Evolutionary conservation across 1,140 invertebrate genomes (phyloP).

Genomic region (Drosophila burlai): DNA sequence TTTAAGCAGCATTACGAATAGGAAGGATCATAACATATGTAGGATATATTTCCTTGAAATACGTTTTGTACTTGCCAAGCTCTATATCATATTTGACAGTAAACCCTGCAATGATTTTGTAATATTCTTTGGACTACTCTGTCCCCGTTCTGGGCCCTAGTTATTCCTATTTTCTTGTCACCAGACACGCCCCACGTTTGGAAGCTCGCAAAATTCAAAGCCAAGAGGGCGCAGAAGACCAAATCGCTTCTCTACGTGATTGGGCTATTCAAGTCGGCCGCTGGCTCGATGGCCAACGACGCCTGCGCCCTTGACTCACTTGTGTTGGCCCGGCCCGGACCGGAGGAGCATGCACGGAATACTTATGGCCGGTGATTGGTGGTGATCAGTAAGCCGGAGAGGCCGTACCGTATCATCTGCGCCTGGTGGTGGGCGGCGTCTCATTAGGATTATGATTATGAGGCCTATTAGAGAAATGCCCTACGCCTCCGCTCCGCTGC

Average conservation of each 20-base stretch:
- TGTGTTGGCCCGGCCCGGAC: conserved; percentile 44
- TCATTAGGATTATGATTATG: conserved; percentile 46
- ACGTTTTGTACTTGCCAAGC: neutral
- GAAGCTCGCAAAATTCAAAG: conserved; percentile 20
- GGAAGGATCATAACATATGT: neutral
- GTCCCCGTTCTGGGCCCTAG: neutral
- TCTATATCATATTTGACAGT: neutral
- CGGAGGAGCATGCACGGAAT: conserved; percentile 67
- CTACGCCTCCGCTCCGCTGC: conserved; percentile 42
- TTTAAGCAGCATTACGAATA: too few species aligned
- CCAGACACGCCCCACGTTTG: conserved; percentile 5
- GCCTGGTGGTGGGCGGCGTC: conserved; percentile 1
- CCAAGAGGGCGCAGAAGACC: conserved; percentile 22
- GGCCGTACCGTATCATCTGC: neutral
- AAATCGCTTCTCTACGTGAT: conserved; percentile 56
- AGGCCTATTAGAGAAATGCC: conserved; percentile 40
- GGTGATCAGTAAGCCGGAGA: conserved; percentile 3
- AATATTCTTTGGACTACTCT: neutral
- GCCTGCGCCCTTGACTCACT: conserved; percentile 78
- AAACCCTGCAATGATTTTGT: neutral
- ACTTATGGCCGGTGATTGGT: conserved; percentile 36
- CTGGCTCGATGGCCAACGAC: conserved; percentile 52
- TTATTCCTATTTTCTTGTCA: neutral
- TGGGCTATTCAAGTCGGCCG: conserved; percentile 45
- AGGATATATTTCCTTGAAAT: neutral